Conservation (phyloP, 2,113 vertebrate species). For the Piliocolobus tephrosceles region DNA sequence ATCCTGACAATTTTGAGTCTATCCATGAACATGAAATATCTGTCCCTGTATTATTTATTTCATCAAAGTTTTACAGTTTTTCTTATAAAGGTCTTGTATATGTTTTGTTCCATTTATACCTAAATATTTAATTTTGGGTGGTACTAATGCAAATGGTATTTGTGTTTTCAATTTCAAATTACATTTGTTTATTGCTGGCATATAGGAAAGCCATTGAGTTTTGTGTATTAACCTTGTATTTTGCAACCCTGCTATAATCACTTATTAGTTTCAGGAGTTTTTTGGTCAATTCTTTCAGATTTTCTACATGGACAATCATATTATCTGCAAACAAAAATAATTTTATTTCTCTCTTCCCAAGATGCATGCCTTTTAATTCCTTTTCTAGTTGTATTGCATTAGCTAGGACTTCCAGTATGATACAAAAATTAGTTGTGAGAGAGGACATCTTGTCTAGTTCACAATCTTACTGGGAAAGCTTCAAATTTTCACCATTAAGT, state of each 20-base stretch:
- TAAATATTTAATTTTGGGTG: not conserved
- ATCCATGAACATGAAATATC: not conserved
- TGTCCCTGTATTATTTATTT: not conserved
- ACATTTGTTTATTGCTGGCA: not conserved
- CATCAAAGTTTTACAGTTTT: not conserved
- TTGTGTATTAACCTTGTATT: not conserved
- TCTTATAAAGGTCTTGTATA: not conserved
- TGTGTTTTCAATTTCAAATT: constrained; percentile 22
- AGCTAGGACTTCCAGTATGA: not conserved
- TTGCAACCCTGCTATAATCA: not conserved
- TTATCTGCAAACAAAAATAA: not conserved
- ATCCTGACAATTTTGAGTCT: not conserved
- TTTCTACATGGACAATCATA: not conserved
- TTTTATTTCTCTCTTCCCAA: not conserved
- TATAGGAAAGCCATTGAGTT: not conserved
- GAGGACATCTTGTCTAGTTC: not conserved
- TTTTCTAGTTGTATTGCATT: not conserved
- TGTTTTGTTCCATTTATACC: not conserved
- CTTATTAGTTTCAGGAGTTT: not conserved
- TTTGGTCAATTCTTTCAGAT: not conserved
- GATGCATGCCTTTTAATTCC: not conserved
- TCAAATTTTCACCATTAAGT: not conserved
- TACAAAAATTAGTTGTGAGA: not conserved
- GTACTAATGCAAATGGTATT: not conserved
- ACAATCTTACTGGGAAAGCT: not conserved